phyloP scores from a whole-genome alignment of 2,113 vertebrate genomes.

The Actenoides lindsayi region DNA sequence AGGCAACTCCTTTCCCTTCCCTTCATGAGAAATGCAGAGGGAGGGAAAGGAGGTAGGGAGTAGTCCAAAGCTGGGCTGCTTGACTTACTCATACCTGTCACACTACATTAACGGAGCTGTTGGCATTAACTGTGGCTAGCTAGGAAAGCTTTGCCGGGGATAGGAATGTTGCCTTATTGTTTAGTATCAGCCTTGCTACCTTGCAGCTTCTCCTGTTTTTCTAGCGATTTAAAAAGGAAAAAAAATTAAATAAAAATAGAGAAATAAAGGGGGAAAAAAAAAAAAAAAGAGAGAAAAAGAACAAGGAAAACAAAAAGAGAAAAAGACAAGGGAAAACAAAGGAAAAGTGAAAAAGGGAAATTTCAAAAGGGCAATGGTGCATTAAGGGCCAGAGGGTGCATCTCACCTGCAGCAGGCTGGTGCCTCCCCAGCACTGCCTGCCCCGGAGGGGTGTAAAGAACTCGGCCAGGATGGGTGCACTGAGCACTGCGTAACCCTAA shows the following conservation, averaged over 20 bases:
- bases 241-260: not conserved
- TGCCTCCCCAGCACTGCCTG: not conserved
- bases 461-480: no score
- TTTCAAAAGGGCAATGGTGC: not conserved
- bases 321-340: not conserved
- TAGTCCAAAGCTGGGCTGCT: not conserved
- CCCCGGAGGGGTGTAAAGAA: not conserved
- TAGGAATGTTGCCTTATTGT: not conserved
- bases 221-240: not conserved
- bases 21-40: not conserved
- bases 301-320: no score
- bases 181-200: not conserved
- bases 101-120: not conserved
- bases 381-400: not conserved
- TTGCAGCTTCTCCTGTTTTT: not conserved
- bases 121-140: not conserved
- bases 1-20: not conserved
- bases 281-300: not conserved
- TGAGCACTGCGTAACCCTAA: not conserved
- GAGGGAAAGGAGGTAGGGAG: not conserved
- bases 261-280: not conserved
- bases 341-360: not conserved
- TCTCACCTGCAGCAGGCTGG: not conserved
- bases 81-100: not conserved
- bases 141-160: not conserved